Base-by-base conservation (phyloP, 2,797 vertebrate genomes). In the Discoglossus pictus region DNA sequence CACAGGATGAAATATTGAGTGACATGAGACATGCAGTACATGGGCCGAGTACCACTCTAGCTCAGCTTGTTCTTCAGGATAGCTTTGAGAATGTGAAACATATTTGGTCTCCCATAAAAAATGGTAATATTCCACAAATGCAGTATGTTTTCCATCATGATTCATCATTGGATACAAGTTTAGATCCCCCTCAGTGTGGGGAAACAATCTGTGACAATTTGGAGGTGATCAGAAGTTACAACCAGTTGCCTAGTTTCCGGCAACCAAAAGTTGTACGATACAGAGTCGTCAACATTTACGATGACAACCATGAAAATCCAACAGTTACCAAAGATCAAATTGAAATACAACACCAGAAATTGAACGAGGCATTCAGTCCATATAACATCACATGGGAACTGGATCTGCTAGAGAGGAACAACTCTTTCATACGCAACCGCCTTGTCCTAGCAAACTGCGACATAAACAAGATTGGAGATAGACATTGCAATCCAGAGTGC, bases 301-400 rank as follows among this genome's bases (percentile, higher is more conserved):
- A 98, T 0, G 90, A 98, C 27, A 44, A 71, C 6, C 85, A 79
- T 0, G 86, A 76, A 43, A 91, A 85, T 72, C 95, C 96, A 1
- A 99, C 92, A 0, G 95, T 99, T 65, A 94, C 92, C 23, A 89
- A 77, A 48, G 88, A 98, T 83, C 97, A 99, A 86, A 95, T 99
- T 1, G 90, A 92, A 65, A 88, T 97, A 78, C 97, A 99, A 84
- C 97, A 99, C 74, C 93, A 88, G 80, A 94, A 94, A 65, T 80
- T 99, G 20, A 93, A 91, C 0, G 92, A 97, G 42, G 95, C 95
- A 73, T 99, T 99, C 61, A 79, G 83, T 67, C 83, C 82, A 9
- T 96, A 98, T 86, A 99, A 99, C 83, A 98, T 99, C 86, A 94
- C 90, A 31, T 99, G 97, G 97, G 93, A 98, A 75, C 85, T 99